Evolutionary conservation across 2,113 vertebrate genomes (phyloP), one percentile per base, ranked within the genome.

Genomic region (Hyla sarda): DNA sequence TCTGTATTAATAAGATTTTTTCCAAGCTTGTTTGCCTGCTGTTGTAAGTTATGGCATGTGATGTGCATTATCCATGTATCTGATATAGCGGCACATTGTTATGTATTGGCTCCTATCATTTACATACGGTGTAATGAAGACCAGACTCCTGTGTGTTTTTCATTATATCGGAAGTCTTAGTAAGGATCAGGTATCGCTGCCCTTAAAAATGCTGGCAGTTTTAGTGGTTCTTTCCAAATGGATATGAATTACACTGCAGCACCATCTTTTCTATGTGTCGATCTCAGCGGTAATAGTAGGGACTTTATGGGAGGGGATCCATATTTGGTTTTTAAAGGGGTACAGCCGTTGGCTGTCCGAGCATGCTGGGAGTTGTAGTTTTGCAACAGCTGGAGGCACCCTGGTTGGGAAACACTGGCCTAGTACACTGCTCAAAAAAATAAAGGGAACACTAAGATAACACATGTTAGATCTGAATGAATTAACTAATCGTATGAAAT

Each of bases 191-290:
- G 76, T 79, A 41, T 79, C 52, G 5, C 12, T 37, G 52, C 41
- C 32, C 23, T 9, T 23, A 37, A 32, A 32, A 56, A 37, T 11
- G 6, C 76, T 79, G 54, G 76, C 52, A 79, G 76, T 32, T 78
- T 78, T 78, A 78, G 56, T 34, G 76, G 37, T 78, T 21, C 47
- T 52, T 52, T 52, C 74, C 25, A 77, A 54, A 50, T 54, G 50
- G 48, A 54, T 77, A 17, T 21, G 28, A 5, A 47, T 74, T 74
- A 34, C 41, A n/a, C 37, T 1, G 14, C 23, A 30, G 48, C 25
- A 32, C 25, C 30, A 16, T 16, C 28, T 60, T 16, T 23, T 23
- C 58, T 60, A n/a, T 23, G 75, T 32, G 19, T 52, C 12, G 16
- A n/a, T 79, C 30, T 79, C 76, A 41, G 32, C 32, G 76, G 52